These are phyloP conservation scores for Menidia beryllina DNA, from an alignment of 2,113 vertebrate genomes.

Conservation along the genomic window DNA sequence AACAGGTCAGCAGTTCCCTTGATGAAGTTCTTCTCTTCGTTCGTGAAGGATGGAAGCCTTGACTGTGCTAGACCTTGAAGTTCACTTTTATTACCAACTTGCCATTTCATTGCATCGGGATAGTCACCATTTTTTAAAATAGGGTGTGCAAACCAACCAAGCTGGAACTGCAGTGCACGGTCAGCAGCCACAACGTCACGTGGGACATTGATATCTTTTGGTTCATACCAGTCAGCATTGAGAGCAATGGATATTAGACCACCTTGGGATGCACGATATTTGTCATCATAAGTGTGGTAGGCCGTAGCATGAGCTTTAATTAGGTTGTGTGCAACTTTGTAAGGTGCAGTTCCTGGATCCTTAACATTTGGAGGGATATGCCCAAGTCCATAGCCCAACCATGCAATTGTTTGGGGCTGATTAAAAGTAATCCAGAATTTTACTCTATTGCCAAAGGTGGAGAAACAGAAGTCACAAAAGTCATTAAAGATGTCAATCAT, in stretches of 20 bases:
- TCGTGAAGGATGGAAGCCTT: conserved; percentile 88
- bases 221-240: conserved; percentile 87
- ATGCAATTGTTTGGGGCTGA: conserved; percentile 84
- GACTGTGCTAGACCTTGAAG: conserved; percentile 84
- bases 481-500: conserved; percentile 88
- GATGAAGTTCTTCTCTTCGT: conserved; percentile 87
- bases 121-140: conserved; percentile 97
- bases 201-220: conserved; percentile 67
- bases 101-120: conserved; percentile 93
- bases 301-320: conserved; percentile 90
- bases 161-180: conserved; percentile 88
- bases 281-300: conserved; percentile 89
- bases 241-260: conserved; percentile 87
- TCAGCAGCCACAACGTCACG: conserved; percentile 89
- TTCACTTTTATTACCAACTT: conserved; percentile 92
- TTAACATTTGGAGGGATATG: conserved; percentile 84
- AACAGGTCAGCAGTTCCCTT: conserved; percentile 90
- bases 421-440: conserved; percentile 96
- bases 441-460: conserved; percentile 92
- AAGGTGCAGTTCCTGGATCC: conserved; percentile 84
- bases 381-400: conserved; percentile 85
- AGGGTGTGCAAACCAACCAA: conserved; percentile 95
- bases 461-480: conserved; percentile 92
- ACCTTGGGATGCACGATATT: conserved; percentile 84
- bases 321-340: conserved; percentile 85